phyloP scores from a whole-genome alignment of 2,113 vertebrate species.

The Bos javanicus region DNA sequence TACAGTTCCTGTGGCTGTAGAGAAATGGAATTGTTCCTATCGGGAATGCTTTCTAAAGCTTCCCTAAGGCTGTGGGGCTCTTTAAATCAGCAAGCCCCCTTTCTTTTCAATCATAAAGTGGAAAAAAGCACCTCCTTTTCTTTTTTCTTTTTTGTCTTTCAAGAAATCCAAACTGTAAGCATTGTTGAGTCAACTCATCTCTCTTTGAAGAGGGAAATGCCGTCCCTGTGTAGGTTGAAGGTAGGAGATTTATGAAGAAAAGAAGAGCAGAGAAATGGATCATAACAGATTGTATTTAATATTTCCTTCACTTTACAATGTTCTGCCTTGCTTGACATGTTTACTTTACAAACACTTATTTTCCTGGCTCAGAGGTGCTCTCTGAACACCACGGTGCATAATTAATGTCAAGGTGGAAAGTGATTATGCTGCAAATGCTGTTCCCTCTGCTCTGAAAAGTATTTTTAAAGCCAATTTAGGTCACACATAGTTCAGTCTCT shows the following conservation, averaged over 20 bases:
- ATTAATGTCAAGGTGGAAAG: conserved; percentile 83
- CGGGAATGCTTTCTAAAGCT: conserved; percentile 55
- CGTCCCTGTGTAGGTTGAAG: conserved; percentile 47
- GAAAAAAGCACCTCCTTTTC: conserved; percentile 38
- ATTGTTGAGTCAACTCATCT: conserved; percentile 44
- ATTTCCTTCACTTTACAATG: conserved; percentile 70
- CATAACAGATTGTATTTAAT: conserved; percentile 70
- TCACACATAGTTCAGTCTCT: conserved; percentile 77
- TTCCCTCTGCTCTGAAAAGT: conserved; percentile 74
- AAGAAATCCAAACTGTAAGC: conserved; percentile 54
- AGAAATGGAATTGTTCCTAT: conserved; percentile 36
- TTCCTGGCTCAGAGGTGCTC: conserved; percentile 68
- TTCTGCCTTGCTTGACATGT: conserved; percentile 77
- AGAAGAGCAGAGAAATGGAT: conserved; percentile 39
- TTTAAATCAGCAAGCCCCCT: conserved; percentile 59
- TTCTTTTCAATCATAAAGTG: conserved; percentile 65
- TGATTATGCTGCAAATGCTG: conserved; percentile 72
- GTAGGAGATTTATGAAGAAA: conserved; percentile 32
- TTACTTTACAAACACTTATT: conserved; percentile 78
- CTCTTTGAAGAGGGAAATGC: conserved; percentile 39
- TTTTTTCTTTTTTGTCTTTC: conserved; percentile 55
- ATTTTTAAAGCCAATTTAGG: conserved; percentile 79
- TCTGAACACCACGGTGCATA: conserved; percentile 75
- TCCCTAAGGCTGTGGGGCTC: conserved; percentile 44
- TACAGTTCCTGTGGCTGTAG: conserved; percentile 27